phyloP scores from a whole-genome alignment of 2,888 invertebrate species.

The Eulithis testata region DNA sequence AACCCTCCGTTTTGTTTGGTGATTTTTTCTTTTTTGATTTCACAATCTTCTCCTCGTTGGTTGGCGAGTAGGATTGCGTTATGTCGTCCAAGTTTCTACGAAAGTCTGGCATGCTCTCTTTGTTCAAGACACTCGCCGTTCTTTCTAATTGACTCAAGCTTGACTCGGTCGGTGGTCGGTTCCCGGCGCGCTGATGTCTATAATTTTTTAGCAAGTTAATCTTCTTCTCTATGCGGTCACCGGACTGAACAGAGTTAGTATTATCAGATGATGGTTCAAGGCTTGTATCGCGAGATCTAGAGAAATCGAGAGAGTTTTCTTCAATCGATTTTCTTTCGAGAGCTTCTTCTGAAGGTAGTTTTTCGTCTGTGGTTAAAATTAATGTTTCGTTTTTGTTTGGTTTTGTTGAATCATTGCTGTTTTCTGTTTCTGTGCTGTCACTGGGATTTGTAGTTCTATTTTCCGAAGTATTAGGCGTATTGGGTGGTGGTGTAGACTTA shows the following conservation, averaged over 20 bases:
- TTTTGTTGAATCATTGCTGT: constrained; percentile 41
- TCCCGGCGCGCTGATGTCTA: constrained; percentile 72
- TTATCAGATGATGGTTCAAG: constrained; percentile 39
- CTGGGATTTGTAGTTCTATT: constrained; percentile 32
- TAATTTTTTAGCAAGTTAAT: constrained; percentile 79
- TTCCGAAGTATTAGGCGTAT: constrained; percentile 34
- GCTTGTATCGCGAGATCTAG: constrained; percentile 40
- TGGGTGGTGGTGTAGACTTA: constrained; percentile 44
- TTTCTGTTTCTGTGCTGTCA: constrained; percentile 30
- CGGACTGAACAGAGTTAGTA: constrained; percentile 43
- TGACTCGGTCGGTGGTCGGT: constrained; percentile 67
- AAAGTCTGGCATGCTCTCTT: constrained; percentile 77
- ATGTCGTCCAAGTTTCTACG: constrained; percentile 79
- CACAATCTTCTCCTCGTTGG: constrained; percentile 65
- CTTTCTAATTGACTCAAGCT: constrained; percentile 75
- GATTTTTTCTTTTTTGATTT: constrained; percentile 77
- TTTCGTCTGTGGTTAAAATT: constrained; percentile 75
- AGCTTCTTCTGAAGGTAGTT: constrained; percentile 71
- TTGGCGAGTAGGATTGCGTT: constrained; percentile 79
- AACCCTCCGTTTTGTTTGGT: constrained; percentile 62
- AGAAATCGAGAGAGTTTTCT: constrained; percentile 47
- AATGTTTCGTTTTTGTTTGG: constrained; percentile 53
- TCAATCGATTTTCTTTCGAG: constrained; percentile 62
- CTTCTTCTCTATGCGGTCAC: constrained; percentile 66
- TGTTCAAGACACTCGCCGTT: constrained; percentile 73